Conservation (phyloP, 2,888 invertebrate genomes). For the Dasypogon diadema region DNA sequence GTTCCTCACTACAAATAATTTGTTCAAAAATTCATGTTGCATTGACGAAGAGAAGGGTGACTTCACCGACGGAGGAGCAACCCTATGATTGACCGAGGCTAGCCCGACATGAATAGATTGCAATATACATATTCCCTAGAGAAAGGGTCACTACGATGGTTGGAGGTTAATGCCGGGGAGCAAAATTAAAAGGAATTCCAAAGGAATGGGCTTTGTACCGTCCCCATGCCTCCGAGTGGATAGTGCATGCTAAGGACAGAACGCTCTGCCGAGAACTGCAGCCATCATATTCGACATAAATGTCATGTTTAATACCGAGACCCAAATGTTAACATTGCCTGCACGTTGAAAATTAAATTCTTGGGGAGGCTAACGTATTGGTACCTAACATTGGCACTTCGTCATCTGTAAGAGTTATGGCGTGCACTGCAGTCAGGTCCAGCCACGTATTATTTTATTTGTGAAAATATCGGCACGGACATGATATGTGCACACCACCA, state of each 20-base stretch:
- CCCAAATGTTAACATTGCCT: constrained; percentile 46
- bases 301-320: constrained; percentile 42
- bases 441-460: constrained; percentile 14
- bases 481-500: background rate
- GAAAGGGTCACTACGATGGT: constrained; percentile 6
- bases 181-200: constrained; percentile 38
- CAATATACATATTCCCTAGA: constrained; percentile 16
- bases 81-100: background rate
- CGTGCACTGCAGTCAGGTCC: background rate
- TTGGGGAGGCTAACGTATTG: constrained; percentile 27
- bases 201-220: constrained; percentile 28
- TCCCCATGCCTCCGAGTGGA: background rate
- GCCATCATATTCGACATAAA: constrained; percentile 47
- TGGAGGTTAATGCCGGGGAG: background rate
- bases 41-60: constrained; percentile 1
- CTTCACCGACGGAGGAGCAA: background rate
- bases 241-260: background rate
- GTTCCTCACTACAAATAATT: constrained; percentile 43
- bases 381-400: constrained; percentile 21
- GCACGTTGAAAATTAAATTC: constrained; percentile 48
- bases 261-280: constrained; percentile 17
- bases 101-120: constrained; percentile 24
- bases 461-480: constrained; percentile 35
- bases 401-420: constrained; percentile 10
- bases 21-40: constrained; percentile 47